Evolutionary conservation across 2,113 vertebrate species (phyloP), one percentile per base, ranked within the genome.

Genomic region (Poecile atricapillus): DNA sequence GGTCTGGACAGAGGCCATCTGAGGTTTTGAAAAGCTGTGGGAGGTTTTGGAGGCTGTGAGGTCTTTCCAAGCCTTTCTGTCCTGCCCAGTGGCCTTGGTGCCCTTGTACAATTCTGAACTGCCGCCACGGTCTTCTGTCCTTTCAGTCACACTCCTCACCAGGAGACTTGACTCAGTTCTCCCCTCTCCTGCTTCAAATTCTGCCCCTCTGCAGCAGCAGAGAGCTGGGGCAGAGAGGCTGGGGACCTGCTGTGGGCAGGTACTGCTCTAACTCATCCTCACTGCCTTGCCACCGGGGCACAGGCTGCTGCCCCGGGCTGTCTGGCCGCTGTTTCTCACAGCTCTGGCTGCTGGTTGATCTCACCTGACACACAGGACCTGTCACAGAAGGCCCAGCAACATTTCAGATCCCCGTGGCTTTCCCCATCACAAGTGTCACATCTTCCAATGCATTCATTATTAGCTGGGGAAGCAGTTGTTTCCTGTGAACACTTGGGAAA

Each of bases 341-440:
- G 47, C 59, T 22, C 31, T n/a, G 35, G 15, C 59, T 74, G 35
- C 27, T 75, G 41, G 10, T 0, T 25, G 47, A 7, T 27, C 22
- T 0, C 1, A 3, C 20, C 62, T 49, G 10, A 16, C 15, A 3
- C 43, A 13, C 1, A 55, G 49, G 16, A 47, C 35, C 25, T 84
- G 64, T 8, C 18, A 14, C 16, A 4, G n/a, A 37, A 41, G 10
- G 39, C 27, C 5, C 2, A 5, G 14, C 21, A n/a, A 3, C 8
- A 0, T 27, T 55, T 47, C 30, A 59, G 30, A 8, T 28, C 27
- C 37, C 33, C 0, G 1, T 46, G 28, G n/a, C 41, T 21, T 58
- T 17, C 43, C 14, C 23, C 2, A 1, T 20, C 18, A 10, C 33
- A n/a, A n/a, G 16, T 5, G 1, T 47, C 1, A 0, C 11, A 3